These are phyloP conservation scores for Chromoteleia sp. DNA, from an alignment of 2,888 invertebrate genomes.

Conservation along the genomic window DNA sequence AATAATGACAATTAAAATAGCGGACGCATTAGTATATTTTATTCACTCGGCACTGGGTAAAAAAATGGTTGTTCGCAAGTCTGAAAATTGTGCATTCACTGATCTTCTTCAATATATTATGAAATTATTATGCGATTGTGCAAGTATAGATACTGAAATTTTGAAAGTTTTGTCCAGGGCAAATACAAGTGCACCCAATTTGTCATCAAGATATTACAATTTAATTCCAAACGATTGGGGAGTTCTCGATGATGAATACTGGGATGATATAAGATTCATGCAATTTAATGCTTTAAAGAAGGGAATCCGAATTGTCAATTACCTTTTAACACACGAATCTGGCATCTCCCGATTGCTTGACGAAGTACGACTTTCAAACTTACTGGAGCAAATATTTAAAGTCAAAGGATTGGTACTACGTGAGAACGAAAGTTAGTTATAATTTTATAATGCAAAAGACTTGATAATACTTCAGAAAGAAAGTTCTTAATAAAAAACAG, in stretches of 20 bases:
- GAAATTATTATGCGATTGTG: constrained; percentile 77
- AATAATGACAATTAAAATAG: constrained; percentile 75
- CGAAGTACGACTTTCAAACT: constrained; percentile 78
- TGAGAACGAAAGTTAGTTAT: constrained; percentile 79
- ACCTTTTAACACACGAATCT: constrained; percentile 78
- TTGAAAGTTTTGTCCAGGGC: constrained; percentile 57
- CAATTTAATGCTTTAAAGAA: constrained; percentile 76
- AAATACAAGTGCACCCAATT: constrained; percentile 25
- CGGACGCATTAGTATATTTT: constrained; percentile 75
- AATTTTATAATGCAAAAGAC: no score
- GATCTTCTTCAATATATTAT: constrained; percentile 69
- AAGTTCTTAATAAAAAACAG: no score
- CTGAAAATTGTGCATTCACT: constrained; percentile 19
- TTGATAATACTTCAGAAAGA: no score
- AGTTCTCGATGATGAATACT: constrained; percentile 71
- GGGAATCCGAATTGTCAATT: constrained; percentile 79
- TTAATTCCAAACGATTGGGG: constrained; percentile 64
- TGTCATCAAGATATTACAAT: constrained; percentile 29
- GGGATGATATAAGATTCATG: constrained; percentile 72
- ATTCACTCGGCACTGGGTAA: constrained; percentile 75
- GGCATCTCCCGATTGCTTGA: constrained; percentile 77
- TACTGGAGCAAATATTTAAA: constrained; percentile 75
- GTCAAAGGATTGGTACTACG: constrained; percentile 76
- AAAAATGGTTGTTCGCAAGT: constrained; percentile 73
- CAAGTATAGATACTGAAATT: constrained; percentile 73